Base-by-base conservation (phyloP, 2,888 invertebrate species). In the Drosophila stalkeri region DNA sequence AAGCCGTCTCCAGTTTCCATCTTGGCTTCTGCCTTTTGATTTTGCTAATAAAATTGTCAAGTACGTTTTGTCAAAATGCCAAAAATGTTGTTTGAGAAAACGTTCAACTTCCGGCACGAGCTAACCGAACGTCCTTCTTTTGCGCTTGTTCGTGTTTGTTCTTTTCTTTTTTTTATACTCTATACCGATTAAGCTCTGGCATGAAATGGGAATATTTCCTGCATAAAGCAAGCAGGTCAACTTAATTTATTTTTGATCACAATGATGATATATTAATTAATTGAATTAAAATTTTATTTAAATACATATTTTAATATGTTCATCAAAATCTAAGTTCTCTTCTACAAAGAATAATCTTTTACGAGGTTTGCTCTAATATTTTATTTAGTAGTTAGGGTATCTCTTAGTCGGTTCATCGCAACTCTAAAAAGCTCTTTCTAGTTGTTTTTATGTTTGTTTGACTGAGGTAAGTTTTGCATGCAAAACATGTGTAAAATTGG, bases 51-150 rank as follows among this genome's bases (percentile, higher is more conserved):
- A 88, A 82, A 82, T 82, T 80, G 77, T 43, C 63, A 80, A 89
- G 86, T 85, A 82, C 89, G 86, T 82, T 88, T 85, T 88, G 86
- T 75, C 82, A 72, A 80, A 88, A 86, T 86, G 76, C 65, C 67
- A 73, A 89, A 87, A 86, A 88, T 86, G 82, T 75, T 66, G 81
- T 77, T 82, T 77, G 66, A 73, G 83, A 88, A 88, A 77, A 79
- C 77, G 71, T 77, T 60, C 61, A 82, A 75, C 89, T 83, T 84
- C 86, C 83, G 86, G 84, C 74, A 82, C 64, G 75, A 74, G 72
- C 70, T 41, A 65, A 31, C 43, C 57, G 59, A 59, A 23, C 47
- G 20, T 35, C 47, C 41, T 43, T 70, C 43, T 44, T 35, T 31
- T 66, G 46, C 52, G 47, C 54, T 66, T 35, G 33, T 46, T 61